Evolutionary conservation across 1,140 invertebrate genomes (phyloP).

Genomic region (Pseudomyrmex flavicornis): DNA sequence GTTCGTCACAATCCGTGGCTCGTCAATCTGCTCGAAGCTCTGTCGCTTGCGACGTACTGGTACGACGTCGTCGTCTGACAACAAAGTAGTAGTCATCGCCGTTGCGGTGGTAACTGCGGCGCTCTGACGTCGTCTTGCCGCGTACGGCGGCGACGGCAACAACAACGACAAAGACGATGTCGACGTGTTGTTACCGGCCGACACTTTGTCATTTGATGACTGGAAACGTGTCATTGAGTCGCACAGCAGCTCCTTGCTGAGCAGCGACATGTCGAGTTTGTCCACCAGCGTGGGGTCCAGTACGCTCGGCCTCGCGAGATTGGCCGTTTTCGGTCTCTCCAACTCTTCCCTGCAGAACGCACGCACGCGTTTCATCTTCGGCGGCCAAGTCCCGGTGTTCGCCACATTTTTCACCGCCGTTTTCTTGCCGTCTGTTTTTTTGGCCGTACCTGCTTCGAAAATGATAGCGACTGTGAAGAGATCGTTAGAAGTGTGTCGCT

Average conservation of each 20-base stretch:
- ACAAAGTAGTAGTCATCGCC: constrained; percentile 49
- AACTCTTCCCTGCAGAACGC: constrained; percentile 54
- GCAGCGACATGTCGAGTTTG: constrained; percentile 88
- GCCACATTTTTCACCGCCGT: constrained; percentile 69
- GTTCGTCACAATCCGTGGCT: constrained; percentile 17
- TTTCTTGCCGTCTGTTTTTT: not conserved
- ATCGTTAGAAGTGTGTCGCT: too few relatives aligned
- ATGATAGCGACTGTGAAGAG: not conserved
- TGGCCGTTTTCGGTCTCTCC: constrained; percentile 86
- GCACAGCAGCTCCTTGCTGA: constrained; percentile 86
- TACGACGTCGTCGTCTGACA: constrained; percentile 29
- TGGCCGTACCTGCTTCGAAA: constrained; percentile 19
- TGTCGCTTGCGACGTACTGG: constrained; percentile 63
- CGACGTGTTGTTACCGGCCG: constrained; percentile 59
- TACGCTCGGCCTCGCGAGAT: constrained; percentile 86
- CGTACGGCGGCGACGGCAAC: constrained; percentile 56
- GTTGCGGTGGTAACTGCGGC: constrained; percentile 27
- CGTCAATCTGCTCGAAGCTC: constrained; percentile 71
- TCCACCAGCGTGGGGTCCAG: constrained; percentile 85
- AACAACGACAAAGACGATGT: constrained; percentile 50
- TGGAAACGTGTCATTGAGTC: constrained; percentile 76
- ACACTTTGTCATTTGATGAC: not conserved
- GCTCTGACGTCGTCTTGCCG: constrained; percentile 60
- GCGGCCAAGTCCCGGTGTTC: constrained; percentile 82
- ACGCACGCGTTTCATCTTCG: constrained; percentile 75